Conservation (phyloP, 2,113 vertebrate genomes). For the Sciurus niger region DNA sequence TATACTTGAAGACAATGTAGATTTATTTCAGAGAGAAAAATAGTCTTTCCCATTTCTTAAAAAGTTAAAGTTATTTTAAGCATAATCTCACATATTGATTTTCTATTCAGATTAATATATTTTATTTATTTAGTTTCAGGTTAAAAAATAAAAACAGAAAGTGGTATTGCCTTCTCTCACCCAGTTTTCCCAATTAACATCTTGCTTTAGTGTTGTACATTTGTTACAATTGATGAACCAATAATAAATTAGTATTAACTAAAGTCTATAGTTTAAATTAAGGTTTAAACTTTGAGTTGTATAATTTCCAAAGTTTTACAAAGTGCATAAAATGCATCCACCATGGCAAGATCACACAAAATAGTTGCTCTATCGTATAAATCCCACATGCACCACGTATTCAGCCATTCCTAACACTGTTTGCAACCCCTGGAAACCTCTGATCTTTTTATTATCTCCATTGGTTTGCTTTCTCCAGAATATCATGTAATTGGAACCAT, state of each 20-base stretch:
- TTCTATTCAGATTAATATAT: constrained; percentile 6
- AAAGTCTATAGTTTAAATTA: not conserved
- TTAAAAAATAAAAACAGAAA: not conserved
- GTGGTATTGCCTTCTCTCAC: not conserved
- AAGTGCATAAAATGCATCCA: not conserved
- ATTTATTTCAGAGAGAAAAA: not conserved
- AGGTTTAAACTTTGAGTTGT: not conserved
- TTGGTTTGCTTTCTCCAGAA: not conserved
- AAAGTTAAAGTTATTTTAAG: not conserved
- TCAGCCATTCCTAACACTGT: not conserved
- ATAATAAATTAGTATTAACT: not conserved
- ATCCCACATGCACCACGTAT: not conserved
- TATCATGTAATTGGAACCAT: not conserved
- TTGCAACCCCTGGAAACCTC: not conserved
- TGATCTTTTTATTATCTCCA: not conserved
- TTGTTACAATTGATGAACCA: not conserved
- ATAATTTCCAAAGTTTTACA: not conserved
- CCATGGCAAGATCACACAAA: not conserved
- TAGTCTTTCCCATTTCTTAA: not conserved
- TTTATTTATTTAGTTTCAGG: not conserved
- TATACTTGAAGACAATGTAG: not conserved
- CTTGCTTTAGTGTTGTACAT: not conserved
- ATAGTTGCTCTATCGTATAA: not conserved
- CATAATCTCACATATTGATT: not conserved
- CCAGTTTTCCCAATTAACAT: not conserved